A percentile compares a stretch with the other conserved stretches of the same genome.
Evolutionary conservation across 2,113 vertebrate species (phyloP).

Genomic region (Microcebus griseorufus): DNA sequence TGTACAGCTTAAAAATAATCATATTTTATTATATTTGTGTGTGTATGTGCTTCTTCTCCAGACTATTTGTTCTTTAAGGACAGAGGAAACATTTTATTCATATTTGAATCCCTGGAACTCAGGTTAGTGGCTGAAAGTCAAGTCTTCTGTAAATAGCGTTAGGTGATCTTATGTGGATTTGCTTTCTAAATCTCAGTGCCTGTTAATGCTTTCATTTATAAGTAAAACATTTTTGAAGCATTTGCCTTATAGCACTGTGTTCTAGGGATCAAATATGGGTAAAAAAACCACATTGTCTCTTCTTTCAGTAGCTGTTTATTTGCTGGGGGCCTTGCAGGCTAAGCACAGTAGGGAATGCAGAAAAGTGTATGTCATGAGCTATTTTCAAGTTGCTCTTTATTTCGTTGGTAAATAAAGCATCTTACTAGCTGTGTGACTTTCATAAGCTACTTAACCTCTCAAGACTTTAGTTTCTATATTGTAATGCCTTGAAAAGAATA

Average conservation of each 20-base stretch:
- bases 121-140: neutral
- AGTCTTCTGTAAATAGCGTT: neutral
- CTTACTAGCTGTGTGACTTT: neutral
- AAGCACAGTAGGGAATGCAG: neutral
- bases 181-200: constrained; percentile 22
- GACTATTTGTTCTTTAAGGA: neutral
- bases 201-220: constrained; percentile 31
- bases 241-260: neutral
- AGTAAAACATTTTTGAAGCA: neutral
- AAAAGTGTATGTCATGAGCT: neutral
- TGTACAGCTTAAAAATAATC: neutral
- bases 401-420: constrained; percentile 25
- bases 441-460: neutral
- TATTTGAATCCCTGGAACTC: neutral
- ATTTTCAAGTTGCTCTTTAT: neutral
- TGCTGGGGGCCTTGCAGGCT: neutral
- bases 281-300: neutral
- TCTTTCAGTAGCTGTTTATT: neutral
- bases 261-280: neutral
- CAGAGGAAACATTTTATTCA: neutral
- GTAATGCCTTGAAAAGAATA: neutral
- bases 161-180: constrained; percentile 2
- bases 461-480: neutral
- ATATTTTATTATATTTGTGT: neutral
- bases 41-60: neutral